Base-by-base conservation (phyloP, 2,888 invertebrate genomes). In the Argyresthia albistria region DNA sequence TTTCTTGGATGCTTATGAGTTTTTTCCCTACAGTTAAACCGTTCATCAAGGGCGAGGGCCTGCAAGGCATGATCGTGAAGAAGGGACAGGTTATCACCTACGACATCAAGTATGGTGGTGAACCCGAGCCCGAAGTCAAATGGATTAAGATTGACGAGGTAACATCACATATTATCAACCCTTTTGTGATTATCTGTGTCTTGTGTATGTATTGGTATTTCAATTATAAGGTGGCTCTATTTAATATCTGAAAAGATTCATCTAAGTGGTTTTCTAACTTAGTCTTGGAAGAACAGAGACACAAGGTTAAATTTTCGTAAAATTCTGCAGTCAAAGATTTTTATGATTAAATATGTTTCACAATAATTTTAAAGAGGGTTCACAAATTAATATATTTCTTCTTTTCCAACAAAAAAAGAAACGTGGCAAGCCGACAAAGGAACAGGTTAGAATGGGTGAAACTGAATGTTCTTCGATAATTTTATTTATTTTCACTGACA, bases 61-160 rank as follows among this genome's bases (percentile, higher is more conserved):
- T 98, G 45, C 93, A 93, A 58, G 93, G 93, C 69, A 90, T 99
- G 59, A 94, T 97, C 42, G 93, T 99, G 48, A 99, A 99, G 80
- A 98, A 97, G 73, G 98, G 98, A 43, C 97, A 98, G 84, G 93
- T 96, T 1, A 95, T 98, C 63, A 93, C 94, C 58, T 94, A 95
- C 70, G 97, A 98, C 65, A 96, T 99, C 59, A 96, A 96, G 69
- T 99, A 94, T 69, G 96, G 96, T 57, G 99, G 99, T 68, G 99
- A 99, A 76, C 99, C 99, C 1, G 95, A 96, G 65, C 99, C 99
- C 0, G 94, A 94, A 65, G 97, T 95, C 35, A 92, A 91, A 64
- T 99, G 99, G 99, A 90, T 92, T 69, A 90, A 94, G 61, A 94
- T 94, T 52, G 91, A 92, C 57, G 93, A 93, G 68, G 94, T 94